Conservation (phyloP, 1,140 invertebrate species). For the Zaprionus ghesquierei region DNA sequence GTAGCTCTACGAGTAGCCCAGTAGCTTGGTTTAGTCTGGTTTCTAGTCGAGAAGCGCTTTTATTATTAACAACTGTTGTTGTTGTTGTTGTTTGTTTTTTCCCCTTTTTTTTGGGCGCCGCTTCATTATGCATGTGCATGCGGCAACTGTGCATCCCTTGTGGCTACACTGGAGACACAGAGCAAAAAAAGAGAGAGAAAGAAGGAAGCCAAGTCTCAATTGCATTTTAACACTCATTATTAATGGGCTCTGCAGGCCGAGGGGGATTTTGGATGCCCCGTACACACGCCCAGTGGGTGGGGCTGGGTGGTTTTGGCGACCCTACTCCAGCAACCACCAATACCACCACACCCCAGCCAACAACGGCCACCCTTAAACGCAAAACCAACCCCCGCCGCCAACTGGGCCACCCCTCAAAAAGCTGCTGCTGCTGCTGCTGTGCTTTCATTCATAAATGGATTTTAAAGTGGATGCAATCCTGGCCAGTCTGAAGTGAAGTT, state of each 20-base stretch:
- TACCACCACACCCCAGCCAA: not conserved
- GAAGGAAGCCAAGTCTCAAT: constrained; percentile 50
- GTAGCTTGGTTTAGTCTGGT: constrained; percentile 12
- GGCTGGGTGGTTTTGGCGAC: not conserved
- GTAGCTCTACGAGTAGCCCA: not conserved
- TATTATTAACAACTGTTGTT: constrained; percentile 41
- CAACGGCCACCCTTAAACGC: constrained; percentile 20
- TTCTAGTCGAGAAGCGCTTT: constrained; percentile 13
- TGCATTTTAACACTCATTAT: constrained; percentile 78
- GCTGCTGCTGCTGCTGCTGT: constrained; percentile 6
- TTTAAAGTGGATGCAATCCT: constrained; percentile 73
- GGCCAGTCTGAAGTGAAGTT: constrained; percentile 33
- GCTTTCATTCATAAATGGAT: constrained; percentile 73
- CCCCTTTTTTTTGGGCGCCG: constrained; percentile 9
- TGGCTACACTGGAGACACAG: no score
- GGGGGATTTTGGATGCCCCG: constrained; percentile 32
- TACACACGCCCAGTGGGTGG: not conserved
- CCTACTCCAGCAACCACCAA: not conserved
- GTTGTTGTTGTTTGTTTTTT: not conserved
- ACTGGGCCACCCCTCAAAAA: constrained; percentile 24
- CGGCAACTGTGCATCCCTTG: constrained; percentile 13
- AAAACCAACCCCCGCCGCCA: not conserved
- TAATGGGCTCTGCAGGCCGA: constrained; percentile 43
- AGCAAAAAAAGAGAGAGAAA: no score
- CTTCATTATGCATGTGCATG: constrained; percentile 33